Base-by-base conservation (phyloP, 2,797 vertebrate species). In the Balearica regulorum region DNA sequence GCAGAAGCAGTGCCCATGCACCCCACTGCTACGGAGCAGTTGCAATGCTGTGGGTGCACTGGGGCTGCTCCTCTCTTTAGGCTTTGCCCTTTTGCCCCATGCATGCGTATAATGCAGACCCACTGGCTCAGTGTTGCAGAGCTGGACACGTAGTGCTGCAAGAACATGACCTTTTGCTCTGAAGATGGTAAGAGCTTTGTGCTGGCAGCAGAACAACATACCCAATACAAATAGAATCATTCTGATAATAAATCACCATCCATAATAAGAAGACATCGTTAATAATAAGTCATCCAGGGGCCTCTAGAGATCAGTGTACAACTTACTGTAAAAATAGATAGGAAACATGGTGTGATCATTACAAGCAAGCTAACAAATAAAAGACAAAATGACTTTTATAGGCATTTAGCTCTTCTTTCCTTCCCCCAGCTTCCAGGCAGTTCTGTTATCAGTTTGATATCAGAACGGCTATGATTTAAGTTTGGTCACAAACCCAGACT, bases 231-330 rank as follows among this genome's bases (percentile, higher is more conserved):
- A 96, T 96, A 97, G 96, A 96, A 95, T 96, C 92, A 88, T 94
- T 95, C 94, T 95, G 96, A 95, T 97, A 96, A 97, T 97, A 97
- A 97, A 97, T 97, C 96, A 97, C 92, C 78, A 92, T 97, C 95
- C 96, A 94, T 97, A 97, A 97, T 97, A 97, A 97, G 95, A 96
- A 96, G 96, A 96, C 95, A 94, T 97, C 8, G 76, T 96, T 97
- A 97, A 97, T 97, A 97, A 97, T 94, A 97, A 97, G 94, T 97
- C 93, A 96, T 96, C 93, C 95, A 86, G 85, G 53, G 78, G 79
- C 79, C 96, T 96, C 96, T 54, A 89, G 97, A 96, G 96, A 97
- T 78, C 46, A 58, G 82, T 6, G 8, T 79, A 97, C 96, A 96
- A 96, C 94, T 97, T 97, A 97, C 91, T 95, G 95, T 91, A 97